Evolutionary conservation across 2,797 vertebrate genomes (phyloP).

Genomic region (Apogon hyalosoma): DNA sequence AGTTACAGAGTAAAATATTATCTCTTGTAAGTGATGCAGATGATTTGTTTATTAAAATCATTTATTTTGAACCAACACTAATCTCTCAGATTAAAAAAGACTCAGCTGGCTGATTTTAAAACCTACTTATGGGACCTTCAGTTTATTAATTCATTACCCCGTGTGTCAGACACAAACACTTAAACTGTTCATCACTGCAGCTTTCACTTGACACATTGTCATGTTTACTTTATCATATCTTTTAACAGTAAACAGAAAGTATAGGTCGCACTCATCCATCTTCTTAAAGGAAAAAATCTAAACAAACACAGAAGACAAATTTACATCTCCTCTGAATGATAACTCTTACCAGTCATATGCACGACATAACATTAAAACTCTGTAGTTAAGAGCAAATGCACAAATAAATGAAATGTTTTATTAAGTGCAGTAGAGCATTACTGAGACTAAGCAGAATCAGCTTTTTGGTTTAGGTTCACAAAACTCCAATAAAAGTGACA

Average conservation of each 20-base stretch:
- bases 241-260: not conserved
- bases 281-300: not conserved
- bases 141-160: not conserved
- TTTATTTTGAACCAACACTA: not conserved
- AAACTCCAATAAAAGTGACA: conserved; percentile 2
- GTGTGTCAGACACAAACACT: not conserved
- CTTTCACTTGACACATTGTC: not conserved
- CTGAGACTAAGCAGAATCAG: not conserved
- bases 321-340: conserved; percentile 9
- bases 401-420: conserved; percentile 13
- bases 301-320: conserved; percentile 6
- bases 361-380: not conserved
- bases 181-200: not conserved
- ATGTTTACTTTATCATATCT: not conserved
- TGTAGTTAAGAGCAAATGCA: not conserved
- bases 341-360: not conserved
- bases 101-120: conserved; percentile 1
- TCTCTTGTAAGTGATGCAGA: too few species aligned
- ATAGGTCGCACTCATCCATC: not conserved
- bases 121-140: not conserved
- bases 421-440: conserved; percentile 6
- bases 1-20: too few species aligned
- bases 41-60: not conserved
- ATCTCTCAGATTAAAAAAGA: not conserved
- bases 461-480: conserved; percentile 23